Conservation (phyloP, 2,888 invertebrate genomes). For the Peribatodes rhomboidaria region DNA sequence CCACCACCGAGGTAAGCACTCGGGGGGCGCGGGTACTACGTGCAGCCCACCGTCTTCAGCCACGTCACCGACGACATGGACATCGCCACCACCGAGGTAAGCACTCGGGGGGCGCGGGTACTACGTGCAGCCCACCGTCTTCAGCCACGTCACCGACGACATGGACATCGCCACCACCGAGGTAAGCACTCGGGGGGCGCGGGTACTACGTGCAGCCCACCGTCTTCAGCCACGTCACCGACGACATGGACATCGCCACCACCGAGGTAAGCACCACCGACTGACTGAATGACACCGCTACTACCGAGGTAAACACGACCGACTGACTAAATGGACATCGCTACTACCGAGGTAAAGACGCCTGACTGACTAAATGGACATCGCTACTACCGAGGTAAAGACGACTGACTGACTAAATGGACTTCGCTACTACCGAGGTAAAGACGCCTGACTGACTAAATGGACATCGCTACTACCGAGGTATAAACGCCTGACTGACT, state of each 20-base stretch:
- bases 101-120: neutral
- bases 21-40: conserved; percentile 49
- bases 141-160: conserved; percentile 93
- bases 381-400: no score
- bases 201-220: conserved; percentile 91
- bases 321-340: conserved; percentile 94
- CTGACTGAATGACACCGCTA: neutral
- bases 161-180: conserved; percentile 95
- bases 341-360: conserved; percentile 83
- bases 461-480: no score
- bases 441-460: no score
- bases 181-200: conserved; percentile 67
- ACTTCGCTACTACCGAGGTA: no score
- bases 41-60: conserved; percentile 96
- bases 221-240: conserved; percentile 94
- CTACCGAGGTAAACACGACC: no score
- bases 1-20: conserved; percentile 89
- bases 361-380: neutral
- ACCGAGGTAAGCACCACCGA: conserved; percentile 88
- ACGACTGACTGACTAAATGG: no score
- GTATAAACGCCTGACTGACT: no score
- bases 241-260: conserved; percentile 93
- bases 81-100: conserved; percentile 93
- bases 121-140: conserved; percentile 94
- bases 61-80: conserved; percentile 94